These are phyloP conservation scores for Machimus atricapillus DNA, from an alignment of 2,888 invertebrate genomes.

Conservation along the genomic window DNA sequence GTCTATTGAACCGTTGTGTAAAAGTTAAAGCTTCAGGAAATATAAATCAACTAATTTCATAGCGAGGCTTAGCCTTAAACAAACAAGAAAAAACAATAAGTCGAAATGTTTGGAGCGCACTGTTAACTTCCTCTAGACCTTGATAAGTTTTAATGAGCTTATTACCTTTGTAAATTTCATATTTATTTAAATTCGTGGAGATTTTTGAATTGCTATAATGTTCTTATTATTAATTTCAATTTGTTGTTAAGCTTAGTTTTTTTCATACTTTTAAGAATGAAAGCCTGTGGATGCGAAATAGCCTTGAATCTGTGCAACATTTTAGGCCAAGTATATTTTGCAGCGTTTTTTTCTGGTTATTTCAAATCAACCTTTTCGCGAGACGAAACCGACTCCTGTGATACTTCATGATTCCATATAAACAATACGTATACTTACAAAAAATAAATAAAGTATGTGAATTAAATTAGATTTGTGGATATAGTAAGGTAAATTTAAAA, in stretches of 20 bases:
- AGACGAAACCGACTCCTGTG: neutral
- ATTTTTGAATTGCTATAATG: neutral
- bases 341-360: neutral
- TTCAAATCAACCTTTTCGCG: neutral
- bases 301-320: neutral
- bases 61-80: constrained; percentile 15
- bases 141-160: constrained; percentile 8
- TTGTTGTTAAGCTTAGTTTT: neutral
- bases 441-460: neutral
- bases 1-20: neutral
- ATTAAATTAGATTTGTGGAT: neutral
- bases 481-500: neutral
- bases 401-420: neutral
- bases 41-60: neutral
- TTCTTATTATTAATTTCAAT: neutral
- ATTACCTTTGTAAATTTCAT: neutral
- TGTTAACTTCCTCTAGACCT: neutral
- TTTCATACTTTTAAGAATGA: neutral
- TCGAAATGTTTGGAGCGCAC: neutral
- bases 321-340: neutral
- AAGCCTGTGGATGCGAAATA: neutral
- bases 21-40: constrained; percentile 11
- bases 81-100: neutral
- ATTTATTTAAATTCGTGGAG: constrained; percentile 12
- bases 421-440: neutral